Base-by-base conservation (phyloP, 2,113 vertebrate genomes). In the Ceyx cyanopectus region DNA sequence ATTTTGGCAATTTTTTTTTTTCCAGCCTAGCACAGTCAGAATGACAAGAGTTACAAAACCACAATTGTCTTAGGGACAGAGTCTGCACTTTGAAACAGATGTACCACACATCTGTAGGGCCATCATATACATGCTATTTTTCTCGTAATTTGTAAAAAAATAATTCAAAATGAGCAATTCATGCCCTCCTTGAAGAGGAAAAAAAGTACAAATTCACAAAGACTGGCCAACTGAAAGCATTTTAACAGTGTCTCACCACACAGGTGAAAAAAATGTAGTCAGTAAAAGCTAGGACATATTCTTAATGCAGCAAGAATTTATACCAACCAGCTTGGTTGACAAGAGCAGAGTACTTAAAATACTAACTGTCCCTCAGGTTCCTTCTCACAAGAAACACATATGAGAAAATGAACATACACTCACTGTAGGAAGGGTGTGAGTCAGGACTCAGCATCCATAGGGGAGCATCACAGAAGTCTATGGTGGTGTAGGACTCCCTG, bases 41-140 rank as follows among this genome's bases (percentile, higher is more conserved):
- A 73, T 50, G 62, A 74, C 60, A 81, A 69, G 90, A 87, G 81
- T 86, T 92, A 87, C n/a, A 68, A 74, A 90, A 32, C 67, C 51
- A 26, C 70, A 67, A 4, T 65, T 90, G 68, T 80, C 81, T 54
- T 15, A 72, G 83, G 62, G 83, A 68, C 78, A 37, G 4, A 51
- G 62, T 56, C 69, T 88, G 69, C 53, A 16, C 37, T 85, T 87
- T 58, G 54, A 79, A 94, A 79, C 83, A 94, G 57, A 88, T 57
- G 73, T 57, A 57, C 69, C 37, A 19, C 20, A 7, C 40, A 54
- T 57, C 66, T 77, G 1, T 13, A 61, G 20, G 53, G 57, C 29
- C 57, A 41, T 93, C 57, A 53, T 43, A 76, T 57, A 53, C 8
- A n/a, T 53, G 22, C 45, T 46, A 2, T 76, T 65, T 50, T 94